Base-by-base conservation (phyloP, 1,140 invertebrate genomes). In the Macrotrachela quadricornifera region DNA sequence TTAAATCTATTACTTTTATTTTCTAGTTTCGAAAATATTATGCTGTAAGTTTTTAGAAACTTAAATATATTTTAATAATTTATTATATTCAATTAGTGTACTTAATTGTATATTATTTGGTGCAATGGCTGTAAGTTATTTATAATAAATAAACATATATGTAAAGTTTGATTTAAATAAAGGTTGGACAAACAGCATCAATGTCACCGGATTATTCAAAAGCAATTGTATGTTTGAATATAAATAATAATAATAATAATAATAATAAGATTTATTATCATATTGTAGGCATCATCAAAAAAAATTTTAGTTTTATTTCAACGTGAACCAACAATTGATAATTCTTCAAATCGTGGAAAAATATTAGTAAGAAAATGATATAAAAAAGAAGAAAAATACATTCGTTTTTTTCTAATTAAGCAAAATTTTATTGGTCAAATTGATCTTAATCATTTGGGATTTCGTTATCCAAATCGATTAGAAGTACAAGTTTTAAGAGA, bases 31-130 rank as follows among this genome's bases (percentile, higher is more conserved):
- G 41, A 54, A 30, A 39, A 49, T 51, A 40, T 21, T 57, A 56
- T 43, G 62, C 83, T 81, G 21, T 30, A 30, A 30, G 21, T 30
- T 4, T 30, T 30, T 30, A 8, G 2, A 30, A 30, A 8, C 8
- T 30, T 30, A 8, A 30, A 30, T 30, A 30, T 30, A 4, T 30
- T 30, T 30, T 30, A 8, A 30, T 30, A n/a, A n/a, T n/a, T n/a
- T n/a, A n/a, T n/a, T n/a, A n/a, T 30, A 2, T 30, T 30, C 8
- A 4, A 30, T 4, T 8, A 30, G 21, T 64, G 82, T 87, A n/a
- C 81, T 81, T 14, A 80, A 84, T 63, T 77, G 81, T 0, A 68
- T 90, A 13, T 78, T 87, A 43, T 82, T 86, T 62, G 85, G 84
- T 4, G 81, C 82, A 0, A 83, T 82, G 77, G 82, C 10, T 41